Conservation (phyloP, 30 jellyfish, hydroid and myxozoan genomes). For the Chironex yamaguchii region DNA sequence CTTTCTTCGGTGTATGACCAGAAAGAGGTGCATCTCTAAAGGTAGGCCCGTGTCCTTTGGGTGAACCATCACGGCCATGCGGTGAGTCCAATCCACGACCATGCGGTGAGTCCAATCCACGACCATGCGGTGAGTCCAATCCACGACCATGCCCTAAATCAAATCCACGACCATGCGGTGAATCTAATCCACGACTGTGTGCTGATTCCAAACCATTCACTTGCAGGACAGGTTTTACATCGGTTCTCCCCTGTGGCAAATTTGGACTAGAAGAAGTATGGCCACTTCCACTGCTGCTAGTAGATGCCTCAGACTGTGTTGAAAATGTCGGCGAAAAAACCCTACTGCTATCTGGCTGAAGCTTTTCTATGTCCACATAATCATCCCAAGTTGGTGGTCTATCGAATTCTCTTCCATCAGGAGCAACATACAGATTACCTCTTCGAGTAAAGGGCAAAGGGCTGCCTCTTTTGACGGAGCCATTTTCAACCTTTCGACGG, state of each 20-base stretch:
- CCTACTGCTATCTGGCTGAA: constrained; percentile 34
- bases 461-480: background rate
- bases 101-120: constrained; percentile 6
- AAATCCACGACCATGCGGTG: constrained; percentile 1
- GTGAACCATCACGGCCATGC: constrained; percentile 8
- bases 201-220: constrained; percentile 37
- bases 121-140: constrained; percentile 24
- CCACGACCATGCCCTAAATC: constrained; percentile 22
- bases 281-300: constrained; percentile 21
- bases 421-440: constrained; percentile 81
- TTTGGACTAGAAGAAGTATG: constrained; percentile 34
- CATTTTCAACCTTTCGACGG: background rate
- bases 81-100: constrained; percentile 25
- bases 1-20: constrained; percentile 30
- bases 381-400: constrained; percentile 80
- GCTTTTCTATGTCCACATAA: constrained; percentile 20
- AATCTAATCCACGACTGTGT: background rate
- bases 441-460: constrained; percentile 75
- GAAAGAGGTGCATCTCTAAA: constrained; percentile 41
- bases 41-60: background rate
- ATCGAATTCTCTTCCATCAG: constrained; percentile 83
- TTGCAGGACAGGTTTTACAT: constrained; percentile 61
- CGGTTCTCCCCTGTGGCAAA: constrained; percentile 79
- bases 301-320: constrained; percentile 59
- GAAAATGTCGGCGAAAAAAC: constrained; percentile 38